phyloP scores from a whole-genome alignment of 2,888 invertebrate species.

The Ornithoptera priamus region DNA sequence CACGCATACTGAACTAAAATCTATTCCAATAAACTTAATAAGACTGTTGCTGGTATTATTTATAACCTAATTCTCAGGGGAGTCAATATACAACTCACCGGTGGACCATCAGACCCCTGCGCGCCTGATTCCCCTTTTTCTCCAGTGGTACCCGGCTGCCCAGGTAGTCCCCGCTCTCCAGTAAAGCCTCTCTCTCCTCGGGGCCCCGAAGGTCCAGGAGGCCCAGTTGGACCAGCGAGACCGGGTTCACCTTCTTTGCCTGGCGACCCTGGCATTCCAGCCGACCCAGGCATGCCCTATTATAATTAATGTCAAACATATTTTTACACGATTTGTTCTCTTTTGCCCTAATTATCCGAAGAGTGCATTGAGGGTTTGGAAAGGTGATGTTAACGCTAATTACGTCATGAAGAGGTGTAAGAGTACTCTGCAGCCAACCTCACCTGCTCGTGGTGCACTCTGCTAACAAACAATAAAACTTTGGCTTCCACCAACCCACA shows the following conservation, averaged over 20 bases:
- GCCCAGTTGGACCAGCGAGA: constrained; percentile 83
- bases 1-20: too few relatives aligned
- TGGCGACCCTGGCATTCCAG: constrained; percentile 85
- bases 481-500: too few relatives aligned
- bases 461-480: too few relatives aligned
- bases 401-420: too few relatives aligned
- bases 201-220: constrained; percentile 81
- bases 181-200: constrained; percentile 86
- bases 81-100: constrained; percentile 62
- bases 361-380: too few relatives aligned
- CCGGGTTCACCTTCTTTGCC: constrained; percentile 92
- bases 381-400: too few relatives aligned
- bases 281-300: constrained; percentile 85
- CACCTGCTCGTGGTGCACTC: too few relatives aligned
- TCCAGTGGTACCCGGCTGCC: constrained; percentile 83
- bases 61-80: not conserved
- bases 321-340: not conserved
- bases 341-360: too few relatives aligned
- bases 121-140: constrained; percentile 83
- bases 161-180: constrained; percentile 86
- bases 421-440: too few relatives aligned
- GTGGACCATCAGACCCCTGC: constrained; percentile 84
- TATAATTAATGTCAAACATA: not conserved
- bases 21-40: not conserved
- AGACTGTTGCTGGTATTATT: too few relatives aligned